These are phyloP conservation scores for Willisornis vidua DNA, from an alignment of 2,113 vertebrate genomes.

Conservation along the genomic window DNA sequence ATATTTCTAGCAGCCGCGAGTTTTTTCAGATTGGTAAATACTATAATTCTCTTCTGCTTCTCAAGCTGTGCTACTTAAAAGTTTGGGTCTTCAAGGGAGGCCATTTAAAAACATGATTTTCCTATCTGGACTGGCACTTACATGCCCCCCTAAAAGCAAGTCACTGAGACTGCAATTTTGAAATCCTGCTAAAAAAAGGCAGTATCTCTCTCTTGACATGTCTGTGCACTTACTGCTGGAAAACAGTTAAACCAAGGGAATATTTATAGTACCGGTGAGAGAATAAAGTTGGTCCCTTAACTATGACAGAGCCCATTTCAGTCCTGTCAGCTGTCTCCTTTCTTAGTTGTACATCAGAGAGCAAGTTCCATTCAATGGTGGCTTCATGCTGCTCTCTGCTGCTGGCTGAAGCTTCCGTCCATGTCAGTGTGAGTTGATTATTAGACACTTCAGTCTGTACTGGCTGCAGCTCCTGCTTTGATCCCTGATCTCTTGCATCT, in stretches of 20 bases:
- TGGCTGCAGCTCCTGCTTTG: neutral
- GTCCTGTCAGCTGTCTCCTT: neutral
- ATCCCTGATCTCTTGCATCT: neutral
- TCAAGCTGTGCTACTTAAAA: neutral
- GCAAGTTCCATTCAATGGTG: neutral
- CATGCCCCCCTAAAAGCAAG: neutral
- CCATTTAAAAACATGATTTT: neutral
- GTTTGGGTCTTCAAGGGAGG: neutral
- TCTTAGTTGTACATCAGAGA: constrained; percentile 2
- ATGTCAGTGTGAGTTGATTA: neutral
- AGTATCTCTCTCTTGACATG: neutral
- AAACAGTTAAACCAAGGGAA: constrained; percentile 28
- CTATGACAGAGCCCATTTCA: constrained; percentile 5
- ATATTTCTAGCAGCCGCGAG: neutral
- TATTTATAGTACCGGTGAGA: constrained; percentile 47
- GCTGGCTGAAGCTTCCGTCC: neutral
- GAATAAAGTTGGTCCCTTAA: constrained; percentile 25
- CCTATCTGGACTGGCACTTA: neutral
- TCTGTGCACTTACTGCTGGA: neutral
- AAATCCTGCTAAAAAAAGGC: neutral
- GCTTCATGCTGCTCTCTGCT: constrained; percentile 24
- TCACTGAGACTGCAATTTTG: neutral
- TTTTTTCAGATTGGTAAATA: constrained; percentile 13
- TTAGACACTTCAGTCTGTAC: neutral
- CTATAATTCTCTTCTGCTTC: neutral